Evolutionary conservation across 2,113 vertebrate species (phyloP).

Genomic region (Cepphus grylle): DNA sequence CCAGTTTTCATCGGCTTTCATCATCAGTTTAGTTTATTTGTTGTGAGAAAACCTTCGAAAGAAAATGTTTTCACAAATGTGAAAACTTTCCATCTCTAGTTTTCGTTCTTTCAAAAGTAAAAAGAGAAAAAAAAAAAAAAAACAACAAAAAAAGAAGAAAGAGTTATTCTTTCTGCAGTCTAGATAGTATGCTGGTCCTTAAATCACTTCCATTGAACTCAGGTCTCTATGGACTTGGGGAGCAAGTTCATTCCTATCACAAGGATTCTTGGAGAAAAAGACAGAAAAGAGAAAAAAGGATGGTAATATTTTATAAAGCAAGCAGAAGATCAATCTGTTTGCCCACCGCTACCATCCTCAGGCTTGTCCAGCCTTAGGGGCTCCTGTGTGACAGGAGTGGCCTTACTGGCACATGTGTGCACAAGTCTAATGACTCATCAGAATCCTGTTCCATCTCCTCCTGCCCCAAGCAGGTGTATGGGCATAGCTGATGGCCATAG

Average conservation of each 20-base stretch:
- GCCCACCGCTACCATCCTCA: neutral
- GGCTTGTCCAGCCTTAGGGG: rapidly evolving
- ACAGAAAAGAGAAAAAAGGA: neutral
- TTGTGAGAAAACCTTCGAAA: constrained; percentile 24
- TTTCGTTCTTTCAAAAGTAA: neutral
- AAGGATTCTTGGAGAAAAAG: neutral
- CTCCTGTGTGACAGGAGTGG: rapidly evolving
- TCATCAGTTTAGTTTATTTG: constrained; percentile 10
- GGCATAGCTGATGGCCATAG: neutral
- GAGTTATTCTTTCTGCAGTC: rapidly evolving
- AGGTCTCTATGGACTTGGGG: rapidly evolving
- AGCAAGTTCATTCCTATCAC: neutral
- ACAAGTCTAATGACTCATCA: neutral
- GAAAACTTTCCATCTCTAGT: neutral
- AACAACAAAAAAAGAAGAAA: neutral
- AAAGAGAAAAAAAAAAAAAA: neutral
- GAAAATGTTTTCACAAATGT: neutral
- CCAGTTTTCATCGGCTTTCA: neutral
- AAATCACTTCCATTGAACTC: neutral
- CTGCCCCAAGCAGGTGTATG: neutral
- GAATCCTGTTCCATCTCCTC: neutral
- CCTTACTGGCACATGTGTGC: neutral
- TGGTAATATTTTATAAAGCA: neutral
- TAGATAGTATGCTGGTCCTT: neutral
- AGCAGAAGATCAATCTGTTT: neutral